Evolutionary conservation across 1,140 invertebrate species (phyloP).

Genomic region (Helicoverpa zea): DNA sequence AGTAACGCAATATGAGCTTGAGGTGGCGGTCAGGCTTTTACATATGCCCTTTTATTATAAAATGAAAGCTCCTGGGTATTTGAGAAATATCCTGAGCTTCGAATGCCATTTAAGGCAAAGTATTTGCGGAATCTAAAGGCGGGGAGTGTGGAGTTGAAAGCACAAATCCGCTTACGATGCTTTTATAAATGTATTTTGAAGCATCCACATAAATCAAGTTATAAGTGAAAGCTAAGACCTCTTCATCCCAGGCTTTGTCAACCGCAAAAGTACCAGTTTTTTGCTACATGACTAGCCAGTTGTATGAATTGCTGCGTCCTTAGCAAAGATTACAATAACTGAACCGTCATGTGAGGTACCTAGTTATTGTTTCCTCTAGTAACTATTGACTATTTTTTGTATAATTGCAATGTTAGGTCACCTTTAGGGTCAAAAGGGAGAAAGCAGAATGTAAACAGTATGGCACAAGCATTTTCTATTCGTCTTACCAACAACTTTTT

Average conservation of each 20-base stretch:
- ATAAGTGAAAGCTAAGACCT: conserved; percentile 6
- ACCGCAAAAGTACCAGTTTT: not conserved
- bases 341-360: no score
- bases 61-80: not conserved
- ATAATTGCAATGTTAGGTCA: no score
- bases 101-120: not conserved
- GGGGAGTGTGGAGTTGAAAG: not conserved
- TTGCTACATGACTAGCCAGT: not conserved
- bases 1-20: not conserved
- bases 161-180: not conserved
- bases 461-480: no score
- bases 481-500: no score
- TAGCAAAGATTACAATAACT: no score
- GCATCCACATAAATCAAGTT: conserved; percentile 9
- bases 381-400: no score
- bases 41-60: not conserved
- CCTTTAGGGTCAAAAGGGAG: no score
- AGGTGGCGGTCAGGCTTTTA: not conserved
- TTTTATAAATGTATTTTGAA: not conserved
- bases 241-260: not conserved
- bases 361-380: no score
- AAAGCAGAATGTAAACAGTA: no score
- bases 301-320: not conserved
- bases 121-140: not conserved
- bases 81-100: not conserved